Evolutionary conservation across 2,888 invertebrate species (phyloP), one percentile per base, ranked within the genome.

Genomic region (Caenorhabditis sp.): DNA sequence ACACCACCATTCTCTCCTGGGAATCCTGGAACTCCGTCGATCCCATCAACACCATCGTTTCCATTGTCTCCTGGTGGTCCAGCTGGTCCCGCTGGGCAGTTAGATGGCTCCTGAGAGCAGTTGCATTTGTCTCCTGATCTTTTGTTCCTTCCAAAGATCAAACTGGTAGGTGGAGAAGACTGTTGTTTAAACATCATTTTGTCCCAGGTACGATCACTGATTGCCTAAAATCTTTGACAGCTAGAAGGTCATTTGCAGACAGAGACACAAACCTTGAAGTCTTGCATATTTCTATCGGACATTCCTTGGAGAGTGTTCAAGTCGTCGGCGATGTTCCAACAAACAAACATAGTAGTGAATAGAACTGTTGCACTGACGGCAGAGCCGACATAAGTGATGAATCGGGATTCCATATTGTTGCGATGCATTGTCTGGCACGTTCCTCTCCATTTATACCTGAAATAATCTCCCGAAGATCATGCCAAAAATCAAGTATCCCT

Each of bases 141-240:
- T 66, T 81, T 86, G 51, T 80, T 38, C 24, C 85, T 74, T 63
- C 82, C 80, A 69, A 86, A 86, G 47, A 86, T 74, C 4, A 70
- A 28, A 54, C 26, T 68, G 0, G 64, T 44, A 7, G 66, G 73
- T 0, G 58, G 66, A 2, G 47, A 19, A 41, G 73, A 44, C 19
- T 68, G 76, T 51, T 72, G 56, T 56, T 81, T 85, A 31, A 64
- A 82, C 63, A 86, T 70, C 87, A 87, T 87, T 59, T 74, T 80
- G 58, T 80, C 75, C 86, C 87, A 87, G n/a, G 85, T 79, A 19
- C 72, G 80, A 72, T 87, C 81, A 38, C 83, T 79, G 64, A 84
- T 72, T 24, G 44, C 61, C 85, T 86, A 68, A 72, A 85, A 61
- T 41, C 14, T 44, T 51, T 28, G 76, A 56, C 63, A 54, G 24